These are phyloP conservation scores for Pherbina coryleti DNA, from an alignment of 2,888 invertebrate species.

Conservation along the genomic window DNA sequence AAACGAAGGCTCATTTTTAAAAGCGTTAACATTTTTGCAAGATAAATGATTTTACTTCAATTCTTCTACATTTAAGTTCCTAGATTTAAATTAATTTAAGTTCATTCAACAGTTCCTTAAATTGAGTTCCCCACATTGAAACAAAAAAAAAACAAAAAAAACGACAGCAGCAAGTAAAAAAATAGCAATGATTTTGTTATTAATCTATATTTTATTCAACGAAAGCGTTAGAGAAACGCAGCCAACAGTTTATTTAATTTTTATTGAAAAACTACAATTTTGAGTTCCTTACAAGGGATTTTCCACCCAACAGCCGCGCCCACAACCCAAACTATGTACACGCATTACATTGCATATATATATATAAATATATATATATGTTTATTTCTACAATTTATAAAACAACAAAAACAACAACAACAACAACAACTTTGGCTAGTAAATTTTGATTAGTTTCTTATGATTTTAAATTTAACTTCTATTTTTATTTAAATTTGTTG, in stretches of 20 bases:
- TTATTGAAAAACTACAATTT: background rate
- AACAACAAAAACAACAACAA: background rate
- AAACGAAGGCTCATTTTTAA: background rate
- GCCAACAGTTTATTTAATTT: conserved; percentile 24
- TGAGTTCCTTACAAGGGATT: conserved; percentile 31
- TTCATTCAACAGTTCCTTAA: conserved; percentile 65
- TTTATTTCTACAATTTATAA: too few relatives aligned
- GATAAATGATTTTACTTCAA: background rate
- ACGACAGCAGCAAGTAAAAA: background rate
- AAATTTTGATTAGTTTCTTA: conserved; percentile 31
- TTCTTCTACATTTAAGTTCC: conserved; percentile 23
- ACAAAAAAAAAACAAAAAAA: conserved; percentile 30
- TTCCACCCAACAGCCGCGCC: conserved; percentile 12
- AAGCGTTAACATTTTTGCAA: background rate
- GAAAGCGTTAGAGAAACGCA: conserved; percentile 19
- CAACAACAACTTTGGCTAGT: background rate
- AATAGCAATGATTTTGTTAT: conserved; percentile 13
- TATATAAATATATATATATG: too few relatives aligned
- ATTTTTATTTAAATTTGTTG: conserved; percentile 48
- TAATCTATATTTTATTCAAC: conserved; percentile 34
- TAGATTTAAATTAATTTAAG: conserved; percentile 51
- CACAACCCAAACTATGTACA: background rate
- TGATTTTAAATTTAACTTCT: conserved; percentile 39
- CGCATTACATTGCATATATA: background rate
- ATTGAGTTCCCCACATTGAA: conserved; percentile 60